Evolutionary conservation across 2,797 vertebrate species (phyloP).

Genomic region (Distichodus sexfasciatus): DNA sequence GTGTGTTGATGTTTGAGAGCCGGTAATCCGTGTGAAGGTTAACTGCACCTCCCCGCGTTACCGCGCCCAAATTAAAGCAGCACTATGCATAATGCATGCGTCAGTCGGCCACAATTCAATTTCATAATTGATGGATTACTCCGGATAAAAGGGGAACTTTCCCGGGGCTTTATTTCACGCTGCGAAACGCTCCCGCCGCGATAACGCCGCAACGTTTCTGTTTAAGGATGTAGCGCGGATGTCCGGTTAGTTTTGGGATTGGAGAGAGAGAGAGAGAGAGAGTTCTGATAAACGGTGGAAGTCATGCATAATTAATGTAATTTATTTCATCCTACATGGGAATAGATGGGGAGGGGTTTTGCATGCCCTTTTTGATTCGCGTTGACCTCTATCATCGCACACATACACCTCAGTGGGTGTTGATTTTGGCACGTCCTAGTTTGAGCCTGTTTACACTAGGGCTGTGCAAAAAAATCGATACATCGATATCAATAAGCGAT

Average conservation of each 20-base stretch:
- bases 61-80: slow-evolving; percentile 39
- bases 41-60: slow-evolving; percentile 13
- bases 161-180: slow-evolving; percentile 11
- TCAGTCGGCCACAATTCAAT: slow-evolving; percentile 37
- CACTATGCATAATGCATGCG: slow-evolving; percentile 30
- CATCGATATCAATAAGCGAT: too few species aligned
- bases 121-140: slow-evolving; percentile 49
- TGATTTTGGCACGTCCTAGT: too few species aligned
- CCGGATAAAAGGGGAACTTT: slow-evolving; percentile 42
- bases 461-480: too few species aligned
- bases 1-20: slow-evolving; percentile 22
- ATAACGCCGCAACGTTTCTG: not conserved
- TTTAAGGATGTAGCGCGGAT: not conserved
- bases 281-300: slow-evolving; percentile 36
- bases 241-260: not conserved
- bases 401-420: too few species aligned
- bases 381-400: slow-evolving; percentile 43
- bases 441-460: too few species aligned
- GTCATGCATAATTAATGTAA: slow-evolving; percentile 53
- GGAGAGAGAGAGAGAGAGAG: slow-evolving; percentile 14
- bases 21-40: slow-evolving; percentile 52
- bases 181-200: not conserved
- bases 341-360: slow-evolving; percentile 29
- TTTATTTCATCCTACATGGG: slow-evolving; percentile 41
- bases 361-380: slow-evolving; percentile 36